A percentile compares a stretch with the other conserved stretches of the same genome.
phyloP scores from a whole-genome alignment of 2,113 vertebrate species.

The Mionectes macconnelli region DNA sequence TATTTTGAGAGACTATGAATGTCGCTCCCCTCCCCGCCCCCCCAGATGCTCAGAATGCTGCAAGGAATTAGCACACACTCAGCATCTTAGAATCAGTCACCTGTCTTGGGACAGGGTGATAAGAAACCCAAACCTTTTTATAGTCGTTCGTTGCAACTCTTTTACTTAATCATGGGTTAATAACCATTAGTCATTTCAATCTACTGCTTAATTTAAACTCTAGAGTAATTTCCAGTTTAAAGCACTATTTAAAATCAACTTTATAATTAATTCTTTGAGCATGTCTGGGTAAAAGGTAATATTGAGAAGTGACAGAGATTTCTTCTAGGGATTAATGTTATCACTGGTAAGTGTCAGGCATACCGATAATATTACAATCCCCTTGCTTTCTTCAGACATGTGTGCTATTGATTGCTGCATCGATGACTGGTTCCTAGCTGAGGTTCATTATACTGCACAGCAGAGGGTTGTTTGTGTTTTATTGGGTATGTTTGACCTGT shows the following conservation, averaged over 20 bases:
- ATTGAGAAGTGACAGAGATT: background rate
- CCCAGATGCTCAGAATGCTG: background rate
- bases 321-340: background rate
- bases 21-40: too few species aligned
- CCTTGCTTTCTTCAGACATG: background rate
- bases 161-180: background rate
- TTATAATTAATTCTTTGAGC: conserved; percentile 28
- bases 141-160: background rate
- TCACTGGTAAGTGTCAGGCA: background rate
- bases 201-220: conserved; percentile 8
- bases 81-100: background rate
- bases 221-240: conserved; percentile 10
- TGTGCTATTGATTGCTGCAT: conserved; percentile 31
- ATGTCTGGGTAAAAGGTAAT: background rate
- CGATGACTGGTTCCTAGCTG: background rate
- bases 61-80: background rate
- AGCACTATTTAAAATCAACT: background rate
- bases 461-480: background rate
- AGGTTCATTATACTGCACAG: conserved; percentile 1
- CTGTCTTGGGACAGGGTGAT: background rate
- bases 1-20: background rate
- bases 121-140: background rate
- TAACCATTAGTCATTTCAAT: background rate
- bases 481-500: background rate
- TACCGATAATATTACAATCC: background rate